These are phyloP conservation scores for Drosophila kikkawai DNA, from an alignment of 1,140 invertebrate genomes.

Conservation along the genomic window DNA sequence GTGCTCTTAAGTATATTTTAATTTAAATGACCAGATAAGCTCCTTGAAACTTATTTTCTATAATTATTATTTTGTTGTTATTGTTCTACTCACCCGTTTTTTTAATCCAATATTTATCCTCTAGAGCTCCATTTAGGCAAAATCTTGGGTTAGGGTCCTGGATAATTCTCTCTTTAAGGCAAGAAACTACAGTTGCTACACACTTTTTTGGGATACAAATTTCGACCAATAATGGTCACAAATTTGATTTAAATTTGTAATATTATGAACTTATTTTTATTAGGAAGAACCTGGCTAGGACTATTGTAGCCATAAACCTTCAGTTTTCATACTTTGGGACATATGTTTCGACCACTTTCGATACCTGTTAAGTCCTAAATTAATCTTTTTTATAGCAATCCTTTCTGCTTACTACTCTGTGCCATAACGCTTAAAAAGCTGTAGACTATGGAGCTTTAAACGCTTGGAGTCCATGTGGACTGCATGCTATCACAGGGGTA, in stretches of 20 bases:
- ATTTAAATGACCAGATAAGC: too few species aligned
- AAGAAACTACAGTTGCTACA: too few species aligned
- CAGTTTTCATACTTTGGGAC: neutral
- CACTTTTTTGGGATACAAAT: too few species aligned
- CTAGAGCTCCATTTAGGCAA: neutral
- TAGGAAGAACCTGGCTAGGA: neutral
- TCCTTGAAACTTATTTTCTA: too few species aligned
- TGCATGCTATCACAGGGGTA: neutral
- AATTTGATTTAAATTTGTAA: too few species aligned
- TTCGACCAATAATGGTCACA: too few species aligned
- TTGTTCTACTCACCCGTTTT: too few species aligned
- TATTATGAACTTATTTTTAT: neutral
- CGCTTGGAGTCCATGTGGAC: constrained; percentile 2
- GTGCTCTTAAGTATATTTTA: too few species aligned
- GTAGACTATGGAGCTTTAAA: neutral
- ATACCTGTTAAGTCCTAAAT: neutral
- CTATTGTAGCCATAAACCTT: neutral
- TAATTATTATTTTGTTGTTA: too few species aligned
- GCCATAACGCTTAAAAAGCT: neutral
- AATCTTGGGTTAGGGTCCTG: too few species aligned
- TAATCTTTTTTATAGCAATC: neutral
- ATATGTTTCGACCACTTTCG: neutral
- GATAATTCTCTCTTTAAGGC: too few species aligned
- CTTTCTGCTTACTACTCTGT: neutral
- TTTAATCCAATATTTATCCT: neutral